phyloP scores from a whole-genome alignment of 2,888 invertebrate species.

The Copidosoma aretas region DNA sequence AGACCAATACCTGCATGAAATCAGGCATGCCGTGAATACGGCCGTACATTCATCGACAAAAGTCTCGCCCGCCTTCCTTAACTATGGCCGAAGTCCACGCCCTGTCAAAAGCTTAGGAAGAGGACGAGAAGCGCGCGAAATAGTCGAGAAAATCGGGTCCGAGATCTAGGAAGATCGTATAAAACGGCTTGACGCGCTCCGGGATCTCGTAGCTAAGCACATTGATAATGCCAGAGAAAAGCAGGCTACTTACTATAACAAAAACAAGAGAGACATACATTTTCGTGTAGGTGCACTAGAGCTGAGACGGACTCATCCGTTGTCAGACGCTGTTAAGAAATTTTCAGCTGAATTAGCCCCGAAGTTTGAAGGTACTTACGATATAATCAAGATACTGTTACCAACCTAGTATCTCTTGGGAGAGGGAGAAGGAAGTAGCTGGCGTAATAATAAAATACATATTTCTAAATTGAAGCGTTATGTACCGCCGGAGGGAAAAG shows the following conservation, averaged over 20 bases:
- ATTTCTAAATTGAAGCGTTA: no score
- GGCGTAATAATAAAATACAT: no score
- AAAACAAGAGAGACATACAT: neutral
- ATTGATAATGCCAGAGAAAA: neutral
- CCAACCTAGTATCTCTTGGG: no score
- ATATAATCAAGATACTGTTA: no score
- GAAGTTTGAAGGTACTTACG: no score
- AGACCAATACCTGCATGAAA: slow-evolving; percentile 3
- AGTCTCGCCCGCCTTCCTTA: neutral
- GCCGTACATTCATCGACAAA: neutral
- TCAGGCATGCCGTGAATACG: slow-evolving; percentile 10
- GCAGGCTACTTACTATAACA: neutral
- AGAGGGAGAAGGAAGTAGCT: no score
- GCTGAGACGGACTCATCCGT: neutral
- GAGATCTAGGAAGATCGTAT: slow-evolving; percentile 14
- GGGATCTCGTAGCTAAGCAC: slow-evolving; percentile 7
- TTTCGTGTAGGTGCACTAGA: neutral
- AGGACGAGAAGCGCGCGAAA: neutral
- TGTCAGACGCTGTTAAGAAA: neutral
- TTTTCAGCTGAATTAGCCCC: no score
- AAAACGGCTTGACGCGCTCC: slow-evolving; percentile 10
- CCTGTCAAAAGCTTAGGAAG: slow-evolving; percentile 8
- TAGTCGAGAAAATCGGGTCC: neutral
- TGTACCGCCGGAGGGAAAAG: no score
- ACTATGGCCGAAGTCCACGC: neutral